Conservation (phyloP, 35 echinoderm and acorn worm genomes). For the Apostichopus parvimensis region DNA sequence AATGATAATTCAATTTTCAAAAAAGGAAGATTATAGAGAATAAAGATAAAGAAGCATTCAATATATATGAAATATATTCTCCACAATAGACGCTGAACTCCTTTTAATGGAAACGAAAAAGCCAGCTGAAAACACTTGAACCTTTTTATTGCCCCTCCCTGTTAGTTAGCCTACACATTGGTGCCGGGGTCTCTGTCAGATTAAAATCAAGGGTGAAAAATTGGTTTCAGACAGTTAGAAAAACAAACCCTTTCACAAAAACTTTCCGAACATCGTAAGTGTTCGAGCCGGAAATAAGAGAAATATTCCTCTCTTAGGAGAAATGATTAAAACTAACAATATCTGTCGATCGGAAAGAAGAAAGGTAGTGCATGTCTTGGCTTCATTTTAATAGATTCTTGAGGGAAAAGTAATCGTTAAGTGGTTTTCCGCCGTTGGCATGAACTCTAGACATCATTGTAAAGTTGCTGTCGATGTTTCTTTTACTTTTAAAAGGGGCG, state of each 20-base stretch:
- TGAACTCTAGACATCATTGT: not conserved
- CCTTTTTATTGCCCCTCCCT: too few relatives aligned
- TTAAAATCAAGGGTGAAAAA: not conserved
- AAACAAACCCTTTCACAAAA: not conserved
- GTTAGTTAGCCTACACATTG: too few relatives aligned
- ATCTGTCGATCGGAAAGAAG: not conserved
- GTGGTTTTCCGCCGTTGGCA: not conserved
- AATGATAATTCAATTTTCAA: too few relatives aligned
- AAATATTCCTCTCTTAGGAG: not conserved
- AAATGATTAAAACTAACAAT: slow-evolving; percentile 2
- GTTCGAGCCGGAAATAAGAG: not conserved
- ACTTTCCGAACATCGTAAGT: not conserved
- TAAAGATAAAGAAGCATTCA: too few relatives aligned
- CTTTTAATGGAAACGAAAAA: too few relatives aligned
- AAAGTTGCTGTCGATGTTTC: not conserved
- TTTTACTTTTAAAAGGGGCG: not conserved
- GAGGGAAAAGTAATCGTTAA: not conserved
- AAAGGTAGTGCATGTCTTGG: not conserved
- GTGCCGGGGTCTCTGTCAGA: too few relatives aligned
- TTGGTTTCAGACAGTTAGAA: not conserved
- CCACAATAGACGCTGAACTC: too few relatives aligned
- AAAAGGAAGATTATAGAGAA: too few relatives aligned
- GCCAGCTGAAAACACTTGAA: too few relatives aligned
- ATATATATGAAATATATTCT: too few relatives aligned
- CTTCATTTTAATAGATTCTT: not conserved